A percentile compares a stretch with the other conserved stretches of the same genome.
These are phyloP conservation scores for Gymnobelideus leadbeateri DNA, from an alignment of 2,113 vertebrate genomes.

Conservation along the genomic window DNA sequence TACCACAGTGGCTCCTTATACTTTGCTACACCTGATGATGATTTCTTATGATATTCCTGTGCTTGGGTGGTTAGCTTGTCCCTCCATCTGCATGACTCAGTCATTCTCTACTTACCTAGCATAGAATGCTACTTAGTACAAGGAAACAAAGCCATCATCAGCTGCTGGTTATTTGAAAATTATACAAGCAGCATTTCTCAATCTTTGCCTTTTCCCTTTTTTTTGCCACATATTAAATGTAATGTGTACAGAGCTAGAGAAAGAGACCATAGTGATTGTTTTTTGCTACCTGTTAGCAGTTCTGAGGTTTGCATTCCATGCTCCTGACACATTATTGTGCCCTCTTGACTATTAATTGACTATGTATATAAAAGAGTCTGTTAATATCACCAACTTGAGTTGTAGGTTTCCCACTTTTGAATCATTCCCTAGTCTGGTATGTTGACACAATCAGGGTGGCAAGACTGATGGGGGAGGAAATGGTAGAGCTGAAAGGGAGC, in stretches of 20 bases:
- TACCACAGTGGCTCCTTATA: background rate
- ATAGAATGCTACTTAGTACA: background rate
- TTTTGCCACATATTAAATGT: background rate
- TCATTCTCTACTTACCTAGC: background rate
- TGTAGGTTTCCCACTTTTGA: background rate
- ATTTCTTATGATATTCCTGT: background rate
- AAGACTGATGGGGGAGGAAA: background rate
- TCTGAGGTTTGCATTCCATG: background rate
- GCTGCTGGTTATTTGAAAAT: background rate
- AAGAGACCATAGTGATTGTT: background rate
- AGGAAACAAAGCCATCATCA: background rate
- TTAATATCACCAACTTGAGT: background rate
- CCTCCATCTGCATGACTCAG: background rate
- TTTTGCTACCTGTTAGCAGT: background rate
- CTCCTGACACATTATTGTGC: background rate
- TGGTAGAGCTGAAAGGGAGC: background rate
- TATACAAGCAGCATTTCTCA: slow-evolving; percentile 9
- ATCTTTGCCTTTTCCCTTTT: background rate
- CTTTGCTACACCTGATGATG: background rate
- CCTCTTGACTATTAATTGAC: background rate
- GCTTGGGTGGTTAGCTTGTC: background rate
- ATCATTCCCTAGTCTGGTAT: background rate
- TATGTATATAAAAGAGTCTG: background rate
- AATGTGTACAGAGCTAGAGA: slow-evolving; percentile 30
- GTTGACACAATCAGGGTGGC: background rate